Evolutionary conservation across 2,113 vertebrate species (phyloP).

Genomic region (Climacteris rufus): DNA sequence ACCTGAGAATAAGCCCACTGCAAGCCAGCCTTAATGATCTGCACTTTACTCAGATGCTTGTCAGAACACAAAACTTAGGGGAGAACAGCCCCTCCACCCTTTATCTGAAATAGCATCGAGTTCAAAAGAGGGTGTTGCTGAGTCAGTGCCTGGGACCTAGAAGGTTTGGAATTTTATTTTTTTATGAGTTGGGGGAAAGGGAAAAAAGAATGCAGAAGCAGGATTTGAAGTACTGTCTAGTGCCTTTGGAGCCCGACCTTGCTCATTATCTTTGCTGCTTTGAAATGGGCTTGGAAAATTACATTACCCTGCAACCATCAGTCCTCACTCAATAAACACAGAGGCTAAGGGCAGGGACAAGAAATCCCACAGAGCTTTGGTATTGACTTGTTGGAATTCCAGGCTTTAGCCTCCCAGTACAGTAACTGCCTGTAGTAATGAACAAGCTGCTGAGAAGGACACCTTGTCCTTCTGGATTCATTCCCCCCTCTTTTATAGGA

Average conservation of each 20-base stretch:
- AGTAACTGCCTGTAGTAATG: conserved; percentile 44
- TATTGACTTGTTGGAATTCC: conserved; percentile 27
- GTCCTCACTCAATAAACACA: conserved; percentile 46
- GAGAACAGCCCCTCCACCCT: not conserved
- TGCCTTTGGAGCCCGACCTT: conserved; percentile 65
- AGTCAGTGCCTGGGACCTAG: not conserved
- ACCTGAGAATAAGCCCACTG: not conserved
- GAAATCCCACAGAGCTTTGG: not conserved
- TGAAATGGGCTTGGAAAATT: conserved; percentile 68
- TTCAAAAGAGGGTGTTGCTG: not conserved
- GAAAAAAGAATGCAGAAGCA: not conserved
- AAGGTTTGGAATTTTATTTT: not conserved
- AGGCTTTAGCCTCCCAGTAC: conserved; percentile 11
- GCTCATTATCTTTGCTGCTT: conserved; percentile 73
- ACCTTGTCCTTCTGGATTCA: not conserved
- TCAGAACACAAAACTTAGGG: not conserved
- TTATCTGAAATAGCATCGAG: not conserved
- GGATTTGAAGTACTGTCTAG: not conserved
- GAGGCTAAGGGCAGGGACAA: not conserved
- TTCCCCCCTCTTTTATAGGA: not conserved
- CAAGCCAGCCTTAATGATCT: not conserved
- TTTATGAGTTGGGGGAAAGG: not conserved
- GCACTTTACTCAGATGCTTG: not conserved
- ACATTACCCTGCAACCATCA: conserved; percentile 61
- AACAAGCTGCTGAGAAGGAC: not conserved